A percentile compares a stretch with the other conserved stretches of the same genome.
These are phyloP conservation scores for Pteropus rufus DNA, from an alignment of 2,797 vertebrate species.

Conservation along the genomic window DNA sequence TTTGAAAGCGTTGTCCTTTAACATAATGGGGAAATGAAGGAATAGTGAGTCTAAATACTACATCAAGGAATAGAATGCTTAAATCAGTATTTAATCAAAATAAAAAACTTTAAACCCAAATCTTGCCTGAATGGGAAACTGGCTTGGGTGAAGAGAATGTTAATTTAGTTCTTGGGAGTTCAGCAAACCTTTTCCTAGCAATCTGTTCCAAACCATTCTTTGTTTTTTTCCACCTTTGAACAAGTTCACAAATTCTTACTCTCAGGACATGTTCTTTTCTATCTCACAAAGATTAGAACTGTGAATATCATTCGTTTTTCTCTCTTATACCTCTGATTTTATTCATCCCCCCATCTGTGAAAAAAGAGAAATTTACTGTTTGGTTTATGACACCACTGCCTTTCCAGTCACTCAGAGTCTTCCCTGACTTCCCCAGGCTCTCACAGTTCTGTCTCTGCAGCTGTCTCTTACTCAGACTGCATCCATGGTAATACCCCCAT, in stretches of 20 bases:
- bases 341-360: background rate
- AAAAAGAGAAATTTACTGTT: background rate
- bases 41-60: background rate
- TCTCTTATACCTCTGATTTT: background rate
- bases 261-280: background rate
- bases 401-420: background rate
- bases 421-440: background rate
- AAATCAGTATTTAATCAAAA: background rate
- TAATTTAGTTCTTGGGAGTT: background rate
- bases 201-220: background rate
- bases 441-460: background rate
- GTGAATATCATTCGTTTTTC: background rate
- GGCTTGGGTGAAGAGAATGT: background rate
- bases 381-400: background rate
- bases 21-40: background rate
- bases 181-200: background rate
- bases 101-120: background rate
- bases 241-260: background rate
- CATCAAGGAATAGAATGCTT: background rate
- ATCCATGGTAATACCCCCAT: fast-evolving
- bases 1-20: background rate
- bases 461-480: background rate
- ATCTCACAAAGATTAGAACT: background rate
- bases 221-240: background rate
- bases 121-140: background rate